phyloP scores from a whole-genome alignment of 1,140 invertebrate genomes.

The Cephus cinctus region DNA sequence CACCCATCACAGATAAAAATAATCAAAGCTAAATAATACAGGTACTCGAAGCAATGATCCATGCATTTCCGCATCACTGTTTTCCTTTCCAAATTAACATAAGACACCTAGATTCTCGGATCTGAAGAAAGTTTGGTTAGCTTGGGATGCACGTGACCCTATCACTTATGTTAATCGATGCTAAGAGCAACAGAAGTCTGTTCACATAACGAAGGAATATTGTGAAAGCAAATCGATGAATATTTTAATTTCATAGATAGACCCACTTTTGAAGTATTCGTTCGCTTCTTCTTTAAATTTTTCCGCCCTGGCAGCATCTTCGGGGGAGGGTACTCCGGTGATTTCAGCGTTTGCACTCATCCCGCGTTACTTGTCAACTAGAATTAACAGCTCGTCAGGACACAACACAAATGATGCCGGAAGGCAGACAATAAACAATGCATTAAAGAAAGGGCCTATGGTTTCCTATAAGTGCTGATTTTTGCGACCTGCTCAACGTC shows the following conservation, averaged over 20 bases:
- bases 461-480: too few species aligned
- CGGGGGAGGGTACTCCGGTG: slow-evolving; percentile 29
- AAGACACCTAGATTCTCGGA: too few species aligned
- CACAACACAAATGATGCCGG: slow-evolving; percentile 16
- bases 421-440: slow-evolving; percentile 30
- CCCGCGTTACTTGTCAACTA: slow-evolving; percentile 11
- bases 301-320: slow-evolving; percentile 64
- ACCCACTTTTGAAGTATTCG: slow-evolving; percentile 81
- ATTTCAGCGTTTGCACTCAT: slow-evolving; percentile 40
- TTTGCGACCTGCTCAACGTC: too few species aligned
- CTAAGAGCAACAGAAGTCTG: background rate
- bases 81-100: too few species aligned
- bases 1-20: too few species aligned
- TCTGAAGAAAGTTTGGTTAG: slow-evolving; percentile 40
- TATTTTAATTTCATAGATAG: slow-evolving; percentile 1
- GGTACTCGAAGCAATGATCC: too few species aligned
- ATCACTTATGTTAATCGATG: background rate
- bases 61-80: too few species aligned
- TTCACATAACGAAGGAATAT: too few species aligned
- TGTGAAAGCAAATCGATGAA: too few species aligned
- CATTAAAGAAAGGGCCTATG: slow-evolving; percentile 32
- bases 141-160: slow-evolving; percentile 35
- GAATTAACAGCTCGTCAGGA: slow-evolving; percentile 8
- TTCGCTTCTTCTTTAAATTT: slow-evolving; percentile 82
- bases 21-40: too few species aligned